phyloP scores from a whole-genome alignment of 2,888 invertebrate genomes.

The Machimus atricapillus region DNA sequence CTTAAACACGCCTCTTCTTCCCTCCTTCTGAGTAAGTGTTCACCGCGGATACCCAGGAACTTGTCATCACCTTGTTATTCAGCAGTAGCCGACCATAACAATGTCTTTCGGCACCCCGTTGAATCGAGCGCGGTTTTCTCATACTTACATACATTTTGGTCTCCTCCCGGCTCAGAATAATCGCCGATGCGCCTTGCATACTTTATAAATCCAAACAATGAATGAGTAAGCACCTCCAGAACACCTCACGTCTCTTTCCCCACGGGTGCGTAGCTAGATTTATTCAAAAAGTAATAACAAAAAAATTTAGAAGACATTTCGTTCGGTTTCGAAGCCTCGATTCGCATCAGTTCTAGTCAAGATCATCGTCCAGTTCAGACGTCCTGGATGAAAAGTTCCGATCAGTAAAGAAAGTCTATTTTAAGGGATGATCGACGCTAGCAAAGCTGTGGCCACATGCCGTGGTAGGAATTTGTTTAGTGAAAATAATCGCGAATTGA shows the following conservation, averaged over 20 bases:
- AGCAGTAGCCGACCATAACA: not conserved
- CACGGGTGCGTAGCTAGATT: not conserved
- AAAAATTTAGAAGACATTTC: not conserved
- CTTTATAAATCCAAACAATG: conserved; percentile 25
- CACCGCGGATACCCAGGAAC: not conserved
- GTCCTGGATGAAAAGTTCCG: conserved; percentile 3
- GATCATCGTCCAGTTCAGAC: conserved; percentile 4
- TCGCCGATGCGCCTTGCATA: conserved; percentile 30
- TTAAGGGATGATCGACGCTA: conserved; percentile 28
- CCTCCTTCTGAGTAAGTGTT: not conserved
- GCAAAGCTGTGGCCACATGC: not conserved
- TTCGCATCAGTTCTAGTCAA: conserved; percentile 9
- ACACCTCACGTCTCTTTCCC: conserved; percentile 28
- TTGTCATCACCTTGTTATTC: conserved; percentile 18
- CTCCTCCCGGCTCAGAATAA: not conserved
- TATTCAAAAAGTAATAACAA: not conserved
- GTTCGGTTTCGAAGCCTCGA: not conserved
- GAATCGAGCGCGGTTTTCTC: not conserved
- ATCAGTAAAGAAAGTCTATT: not conserved
- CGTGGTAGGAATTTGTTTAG: not conserved
- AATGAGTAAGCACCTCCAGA: conserved; percentile 23
- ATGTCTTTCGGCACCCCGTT: conserved; percentile 29
- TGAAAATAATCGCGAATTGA: conserved; percentile 9
- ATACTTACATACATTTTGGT: not conserved
- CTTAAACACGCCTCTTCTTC: not conserved